These are phyloP conservation scores for Graphium colonna DNA, from an alignment of 2,888 invertebrate species.

Conservation along the genomic window DNA sequence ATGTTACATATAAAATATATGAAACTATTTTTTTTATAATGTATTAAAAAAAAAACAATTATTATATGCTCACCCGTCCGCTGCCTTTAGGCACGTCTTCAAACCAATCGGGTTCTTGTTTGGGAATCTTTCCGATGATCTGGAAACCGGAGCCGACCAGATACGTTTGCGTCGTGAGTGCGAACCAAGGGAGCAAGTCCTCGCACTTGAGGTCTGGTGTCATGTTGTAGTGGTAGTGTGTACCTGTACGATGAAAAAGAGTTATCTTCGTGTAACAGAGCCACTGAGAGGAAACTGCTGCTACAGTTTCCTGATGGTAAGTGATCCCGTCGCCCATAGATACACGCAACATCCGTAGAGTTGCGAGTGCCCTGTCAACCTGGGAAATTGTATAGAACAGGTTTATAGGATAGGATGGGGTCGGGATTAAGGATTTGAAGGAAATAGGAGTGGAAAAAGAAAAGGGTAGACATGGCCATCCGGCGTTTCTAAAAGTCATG, in stretches of 20 bases:
- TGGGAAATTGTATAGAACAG: too few species aligned
- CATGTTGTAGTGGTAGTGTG: constrained; percentile 61
- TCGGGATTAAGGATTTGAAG: too few species aligned
- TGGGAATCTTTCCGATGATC: constrained; percentile 44
- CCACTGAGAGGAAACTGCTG: neutral
- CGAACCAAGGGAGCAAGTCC: constrained; percentile 55
- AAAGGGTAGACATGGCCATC: too few species aligned
- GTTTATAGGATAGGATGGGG: too few species aligned
- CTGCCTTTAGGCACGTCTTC: constrained; percentile 37
- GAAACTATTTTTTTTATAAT: too few species aligned
- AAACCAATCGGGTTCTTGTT: constrained; percentile 45
- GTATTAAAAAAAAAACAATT: too few species aligned
- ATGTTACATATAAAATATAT: too few species aligned
- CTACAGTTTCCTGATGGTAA: neutral
- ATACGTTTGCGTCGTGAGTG: constrained; percentile 47
- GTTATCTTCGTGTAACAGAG: neutral
- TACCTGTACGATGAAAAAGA: constrained; percentile 39
- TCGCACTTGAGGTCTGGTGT: constrained; percentile 49
- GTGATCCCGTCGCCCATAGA: too few species aligned
- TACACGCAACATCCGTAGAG: too few species aligned
- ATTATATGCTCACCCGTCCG: constrained; percentile 33
- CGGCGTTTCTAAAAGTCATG: too few species aligned
- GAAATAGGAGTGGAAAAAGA: too few species aligned
- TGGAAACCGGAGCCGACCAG: constrained; percentile 58
- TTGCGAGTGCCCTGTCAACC: too few species aligned